Percentiles rank a stretch among this genome's conserved stretches.
Conservation (phyloP, 2,797 vertebrate species). For the Synanceia verrucosa region DNA sequence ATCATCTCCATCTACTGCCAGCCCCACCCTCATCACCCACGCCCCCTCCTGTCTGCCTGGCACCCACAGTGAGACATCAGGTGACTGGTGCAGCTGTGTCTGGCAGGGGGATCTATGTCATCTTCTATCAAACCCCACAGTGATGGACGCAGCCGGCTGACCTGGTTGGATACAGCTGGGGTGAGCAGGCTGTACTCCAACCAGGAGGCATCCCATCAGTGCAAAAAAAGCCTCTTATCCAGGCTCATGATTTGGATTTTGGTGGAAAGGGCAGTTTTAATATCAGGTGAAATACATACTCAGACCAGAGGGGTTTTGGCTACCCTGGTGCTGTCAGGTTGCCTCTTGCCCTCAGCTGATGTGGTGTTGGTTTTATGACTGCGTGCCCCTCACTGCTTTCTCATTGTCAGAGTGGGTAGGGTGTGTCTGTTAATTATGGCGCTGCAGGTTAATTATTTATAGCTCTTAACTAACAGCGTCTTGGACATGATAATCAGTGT, state of each 20-base stretch:
- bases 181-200: conserved; percentile 4
- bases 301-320: background rate
- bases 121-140: conserved; percentile 52
- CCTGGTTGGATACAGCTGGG: conserved; percentile 50
- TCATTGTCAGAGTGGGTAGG: conserved; percentile 12
- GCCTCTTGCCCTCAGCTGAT: conserved; percentile 2
- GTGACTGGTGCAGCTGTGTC: conserved; percentile 68
- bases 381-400: background rate
- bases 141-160: conserved; percentile 41
- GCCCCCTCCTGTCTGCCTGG: conserved; percentile 42
- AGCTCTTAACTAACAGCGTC: background rate
- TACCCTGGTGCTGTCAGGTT: background rate
- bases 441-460: conserved; percentile 42
- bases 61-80: conserved; percentile 70
- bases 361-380: conserved; percentile 37
- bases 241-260: conserved; percentile 4
- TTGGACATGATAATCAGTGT: conserved; percentile 1
- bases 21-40: conserved; percentile 23
- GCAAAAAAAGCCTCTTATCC: background rate
- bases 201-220: background rate
- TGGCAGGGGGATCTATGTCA: conserved; percentile 57
- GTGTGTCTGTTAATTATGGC: conserved; percentile 8
- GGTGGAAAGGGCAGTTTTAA: background rate
- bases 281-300: background rate
- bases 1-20: conserved; percentile 14